These are phyloP conservation scores for Hypocryptadius cinnamomeus DNA, from an alignment of 2,113 vertebrate species.

Conservation along the genomic window DNA sequence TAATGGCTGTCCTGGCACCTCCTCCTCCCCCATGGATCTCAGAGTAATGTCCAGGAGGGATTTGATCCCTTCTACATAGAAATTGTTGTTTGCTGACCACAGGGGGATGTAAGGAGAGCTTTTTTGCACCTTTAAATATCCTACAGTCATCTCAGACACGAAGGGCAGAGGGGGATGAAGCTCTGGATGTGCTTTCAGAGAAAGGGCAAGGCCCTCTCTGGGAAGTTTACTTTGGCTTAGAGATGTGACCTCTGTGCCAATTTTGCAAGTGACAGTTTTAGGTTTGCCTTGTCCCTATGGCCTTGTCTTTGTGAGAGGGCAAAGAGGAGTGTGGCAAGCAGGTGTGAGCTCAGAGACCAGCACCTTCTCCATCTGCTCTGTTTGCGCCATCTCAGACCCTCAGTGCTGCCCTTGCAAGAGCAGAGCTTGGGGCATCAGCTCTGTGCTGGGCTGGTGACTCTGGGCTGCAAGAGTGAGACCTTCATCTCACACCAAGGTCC, in stretches of 20 bases:
- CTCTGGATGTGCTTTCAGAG: not conserved
- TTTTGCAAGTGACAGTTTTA: not conserved
- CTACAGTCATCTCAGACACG: not conserved
- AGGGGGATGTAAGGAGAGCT: not conserved
- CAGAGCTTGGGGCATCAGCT: not conserved
- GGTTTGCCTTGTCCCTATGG: not conserved
- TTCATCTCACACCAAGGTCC: not conserved
- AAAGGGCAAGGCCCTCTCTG: not conserved
- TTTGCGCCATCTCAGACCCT: not conserved
- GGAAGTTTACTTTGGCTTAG: not conserved
- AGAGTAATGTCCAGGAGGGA: not conserved
- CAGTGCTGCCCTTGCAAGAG: not conserved
- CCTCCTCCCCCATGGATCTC: not conserved
- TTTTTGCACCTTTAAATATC: not conserved
- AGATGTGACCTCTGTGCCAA: not conserved
- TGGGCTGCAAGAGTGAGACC: not conserved
- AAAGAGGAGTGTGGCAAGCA: fast-evolving
- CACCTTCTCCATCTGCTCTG: not conserved
- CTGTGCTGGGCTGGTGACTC: not conserved
- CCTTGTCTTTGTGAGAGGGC: not conserved
- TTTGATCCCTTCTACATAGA: not conserved
- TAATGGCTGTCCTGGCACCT: not conserved
- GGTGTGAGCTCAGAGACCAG: not conserved
- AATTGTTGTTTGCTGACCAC: not conserved
- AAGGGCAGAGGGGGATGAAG: not conserved